These are phyloP conservation scores for Sinotaia quadrata DNA, from an alignment of 2,888 invertebrate genomes.

Conservation along the genomic window DNA sequence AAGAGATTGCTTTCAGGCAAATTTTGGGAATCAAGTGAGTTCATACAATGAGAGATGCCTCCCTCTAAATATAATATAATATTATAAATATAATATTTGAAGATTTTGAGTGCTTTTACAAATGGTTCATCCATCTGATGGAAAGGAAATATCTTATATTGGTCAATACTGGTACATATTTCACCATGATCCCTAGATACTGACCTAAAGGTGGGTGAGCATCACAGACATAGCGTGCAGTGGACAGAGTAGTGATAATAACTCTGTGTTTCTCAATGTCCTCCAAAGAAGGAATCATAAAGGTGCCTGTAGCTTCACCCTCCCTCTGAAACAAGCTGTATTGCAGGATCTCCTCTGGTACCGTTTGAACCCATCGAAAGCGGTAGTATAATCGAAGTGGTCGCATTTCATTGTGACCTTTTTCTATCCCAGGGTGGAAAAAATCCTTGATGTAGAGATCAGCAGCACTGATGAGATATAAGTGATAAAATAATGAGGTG, in stretches of 20 bases:
- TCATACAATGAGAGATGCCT: too few species aligned
- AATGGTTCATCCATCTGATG: too few species aligned
- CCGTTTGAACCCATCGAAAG: slow-evolving; percentile 85
- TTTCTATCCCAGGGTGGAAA: slow-evolving; percentile 82
- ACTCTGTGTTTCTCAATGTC: slow-evolving; percentile 82
- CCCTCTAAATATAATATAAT: too few species aligned
- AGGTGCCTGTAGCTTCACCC: slow-evolving; percentile 71
- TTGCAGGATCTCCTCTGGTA: slow-evolving; percentile 80
- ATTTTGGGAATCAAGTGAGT: too few species aligned
- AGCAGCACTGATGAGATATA: slow-evolving; percentile 77
- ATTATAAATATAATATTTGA: too few species aligned
- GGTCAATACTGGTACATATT: too few species aligned
- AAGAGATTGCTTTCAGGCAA: too few species aligned
- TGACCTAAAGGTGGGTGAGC: slow-evolving; percentile 73
- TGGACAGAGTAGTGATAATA: slow-evolving; percentile 85
- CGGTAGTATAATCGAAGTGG: slow-evolving; percentile 86
- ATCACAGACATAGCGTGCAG: slow-evolving; percentile 82
- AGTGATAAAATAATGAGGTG: too few species aligned
- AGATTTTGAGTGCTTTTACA: too few species aligned
- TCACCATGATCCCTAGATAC: too few species aligned
- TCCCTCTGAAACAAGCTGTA: slow-evolving; percentile 81
- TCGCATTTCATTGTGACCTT: slow-evolving; percentile 79
- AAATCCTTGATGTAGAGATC: slow-evolving; percentile 89
- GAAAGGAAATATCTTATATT: too few species aligned
- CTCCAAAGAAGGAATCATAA: slow-evolving; percentile 81